Percentiles rank a stretch among this genome's conserved stretches.
Evolutionary conservation across 2,888 invertebrate species (phyloP).

Genomic region (Carpatolechia fugitivella): DNA sequence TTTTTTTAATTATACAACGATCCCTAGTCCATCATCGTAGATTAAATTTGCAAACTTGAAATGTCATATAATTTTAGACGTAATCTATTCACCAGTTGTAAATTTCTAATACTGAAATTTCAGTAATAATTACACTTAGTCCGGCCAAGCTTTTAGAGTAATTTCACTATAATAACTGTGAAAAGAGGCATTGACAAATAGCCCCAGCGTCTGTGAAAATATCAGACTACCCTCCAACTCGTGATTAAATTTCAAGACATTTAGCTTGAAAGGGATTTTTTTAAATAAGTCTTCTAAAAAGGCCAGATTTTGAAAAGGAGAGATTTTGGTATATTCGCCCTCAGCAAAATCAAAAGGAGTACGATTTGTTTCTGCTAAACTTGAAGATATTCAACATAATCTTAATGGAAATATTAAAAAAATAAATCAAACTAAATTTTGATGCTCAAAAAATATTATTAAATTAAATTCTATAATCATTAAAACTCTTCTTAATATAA

Average conservation of each 20-base stretch:
- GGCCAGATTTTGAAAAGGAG: not conserved
- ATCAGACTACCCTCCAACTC: not conserved
- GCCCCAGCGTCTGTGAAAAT: not conserved
- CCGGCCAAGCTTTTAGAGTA: not conserved
- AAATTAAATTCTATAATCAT: conserved; percentile 79
- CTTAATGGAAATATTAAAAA: conserved; percentile 76
- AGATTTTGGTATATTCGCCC: conserved; percentile 72
- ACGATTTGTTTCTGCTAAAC: conserved; percentile 85
- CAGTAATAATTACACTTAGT: not conserved
- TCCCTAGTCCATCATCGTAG: no score
- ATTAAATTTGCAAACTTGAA: no score
- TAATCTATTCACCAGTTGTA: no score
- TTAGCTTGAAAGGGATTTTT: not conserved
- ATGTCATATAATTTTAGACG: no score
- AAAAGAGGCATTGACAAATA: not conserved
- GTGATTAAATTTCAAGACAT: not conserved
- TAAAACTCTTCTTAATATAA: conserved; percentile 80
- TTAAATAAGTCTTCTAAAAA: not conserved
- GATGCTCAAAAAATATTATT: conserved; percentile 67
- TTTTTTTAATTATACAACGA: no score
- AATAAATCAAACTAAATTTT: conserved; percentile 75
- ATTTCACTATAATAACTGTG: not conserved
- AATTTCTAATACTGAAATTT: no score
- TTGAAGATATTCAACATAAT: conserved; percentile 79
- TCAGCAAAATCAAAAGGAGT: conserved; percentile 90